phyloP scores from a whole-genome alignment of 2,888 invertebrate genomes.

The Urechis unicinctus region DNA sequence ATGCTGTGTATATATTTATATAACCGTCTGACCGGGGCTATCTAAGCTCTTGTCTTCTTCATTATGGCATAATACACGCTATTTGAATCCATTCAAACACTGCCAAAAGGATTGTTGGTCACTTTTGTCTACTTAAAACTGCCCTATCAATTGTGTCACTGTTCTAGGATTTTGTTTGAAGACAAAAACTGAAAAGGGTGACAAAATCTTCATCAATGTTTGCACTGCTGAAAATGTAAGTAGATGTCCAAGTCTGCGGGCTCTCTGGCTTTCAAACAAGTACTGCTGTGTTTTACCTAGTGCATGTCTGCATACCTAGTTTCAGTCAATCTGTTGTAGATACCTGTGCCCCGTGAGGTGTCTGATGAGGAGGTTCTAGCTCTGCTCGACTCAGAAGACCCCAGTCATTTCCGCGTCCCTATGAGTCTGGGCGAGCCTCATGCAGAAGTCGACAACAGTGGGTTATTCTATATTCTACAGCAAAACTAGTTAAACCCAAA shows the following conservation, averaged over 20 bases:
- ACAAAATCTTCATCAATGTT: constrained; percentile 69
- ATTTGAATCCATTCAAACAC: too few species aligned
- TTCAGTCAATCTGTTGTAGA: constrained; percentile 24
- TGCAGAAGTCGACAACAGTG: constrained; percentile 69
- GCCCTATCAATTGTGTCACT: background rate
- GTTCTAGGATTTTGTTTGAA: constrained; percentile 42
- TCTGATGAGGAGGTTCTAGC: constrained; percentile 60
- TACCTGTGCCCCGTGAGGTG: constrained; percentile 47
- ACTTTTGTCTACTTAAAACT: too few species aligned
- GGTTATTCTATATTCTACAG: constrained; percentile 12
- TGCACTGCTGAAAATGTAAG: constrained; percentile 65
- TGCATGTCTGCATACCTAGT: background rate
- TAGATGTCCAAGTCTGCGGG: too few species aligned
- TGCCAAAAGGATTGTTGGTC: too few species aligned
- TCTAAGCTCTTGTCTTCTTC: too few species aligned
- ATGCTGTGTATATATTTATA: too few species aligned
- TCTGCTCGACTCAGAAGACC: constrained; percentile 62
- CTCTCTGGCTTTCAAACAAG: background rate
- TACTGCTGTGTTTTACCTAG: background rate
- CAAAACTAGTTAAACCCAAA: too few species aligned
- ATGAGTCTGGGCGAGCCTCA: constrained; percentile 84
- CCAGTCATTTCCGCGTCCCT: constrained; percentile 71
- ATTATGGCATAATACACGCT: too few species aligned
- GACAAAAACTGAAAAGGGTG: constrained; percentile 34
- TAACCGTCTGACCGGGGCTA: too few species aligned